A percentile compares a stretch with the other conserved stretches of the same genome.
Evolutionary conservation across 2,888 invertebrate genomes (phyloP).

Genomic region (Tortricodes alternella): DNA sequence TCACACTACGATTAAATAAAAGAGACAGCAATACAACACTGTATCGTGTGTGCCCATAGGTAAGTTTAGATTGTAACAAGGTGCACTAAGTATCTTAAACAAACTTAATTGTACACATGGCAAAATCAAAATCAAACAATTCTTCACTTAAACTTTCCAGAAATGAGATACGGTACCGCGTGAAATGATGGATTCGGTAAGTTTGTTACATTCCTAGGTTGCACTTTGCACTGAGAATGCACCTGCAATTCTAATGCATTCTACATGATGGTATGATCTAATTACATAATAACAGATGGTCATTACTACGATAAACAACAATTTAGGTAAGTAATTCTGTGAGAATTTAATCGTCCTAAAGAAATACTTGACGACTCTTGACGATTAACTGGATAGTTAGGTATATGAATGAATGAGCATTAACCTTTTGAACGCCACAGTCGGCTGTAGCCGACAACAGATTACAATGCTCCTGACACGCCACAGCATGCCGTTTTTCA

Average conservation of each 20-base stretch:
- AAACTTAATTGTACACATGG: background rate
- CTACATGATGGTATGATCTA: background rate
- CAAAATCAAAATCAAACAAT: background rate
- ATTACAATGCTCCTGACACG: too few species aligned
- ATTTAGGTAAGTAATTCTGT: too few species aligned
- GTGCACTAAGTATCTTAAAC: background rate
- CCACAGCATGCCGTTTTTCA: too few species aligned
- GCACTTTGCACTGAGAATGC: background rate
- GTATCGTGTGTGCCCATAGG: background rate
- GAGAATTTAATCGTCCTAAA: too few species aligned
- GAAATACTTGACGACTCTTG: too few species aligned
- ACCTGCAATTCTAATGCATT: background rate
- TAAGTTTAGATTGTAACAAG: background rate
- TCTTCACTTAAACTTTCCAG: background rate
- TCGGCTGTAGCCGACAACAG: too few species aligned
- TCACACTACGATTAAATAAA: too few species aligned
- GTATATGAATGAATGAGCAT: too few species aligned
- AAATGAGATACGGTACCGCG: background rate
- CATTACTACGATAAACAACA: too few species aligned
- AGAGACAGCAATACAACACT: too few species aligned
- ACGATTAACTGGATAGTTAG: too few species aligned
- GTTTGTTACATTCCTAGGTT: conserved; percentile 7
- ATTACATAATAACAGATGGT: background rate
- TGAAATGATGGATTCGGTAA: background rate
- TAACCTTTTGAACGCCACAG: too few species aligned